Conservation (phyloP, 2,888 invertebrate species). For the Orchestes rusci region DNA sequence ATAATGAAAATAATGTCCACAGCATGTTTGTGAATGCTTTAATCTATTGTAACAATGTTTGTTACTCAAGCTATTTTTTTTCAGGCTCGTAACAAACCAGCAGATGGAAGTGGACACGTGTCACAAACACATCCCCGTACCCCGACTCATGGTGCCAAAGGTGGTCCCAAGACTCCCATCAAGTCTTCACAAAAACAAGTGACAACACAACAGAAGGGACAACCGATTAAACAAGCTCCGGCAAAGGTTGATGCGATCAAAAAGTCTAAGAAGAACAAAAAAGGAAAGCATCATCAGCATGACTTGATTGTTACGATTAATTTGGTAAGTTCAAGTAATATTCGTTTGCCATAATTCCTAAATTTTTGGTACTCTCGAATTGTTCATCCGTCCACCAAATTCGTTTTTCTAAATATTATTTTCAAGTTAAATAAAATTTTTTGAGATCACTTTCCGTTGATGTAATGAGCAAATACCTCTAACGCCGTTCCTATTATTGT, state of each 20-base stretch:
- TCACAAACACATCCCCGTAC: slow-evolving; percentile 65
- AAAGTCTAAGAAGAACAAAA: slow-evolving; percentile 64
- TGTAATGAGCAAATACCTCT: no score
- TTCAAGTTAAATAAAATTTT: background rate
- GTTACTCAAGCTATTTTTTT: no score
- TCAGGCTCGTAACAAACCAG: slow-evolving; percentile 77
- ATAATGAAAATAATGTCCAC: no score
- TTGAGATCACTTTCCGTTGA: background rate
- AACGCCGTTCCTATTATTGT: no score
- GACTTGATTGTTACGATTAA: slow-evolving; percentile 77
- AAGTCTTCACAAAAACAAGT: slow-evolving; percentile 62
- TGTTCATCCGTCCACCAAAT: no score
- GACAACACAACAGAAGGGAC: slow-evolving; percentile 68
- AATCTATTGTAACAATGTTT: no score
- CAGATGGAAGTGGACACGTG: slow-evolving; percentile 64
- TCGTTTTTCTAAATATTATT: background rate
- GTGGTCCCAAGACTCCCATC: slow-evolving; percentile 50
- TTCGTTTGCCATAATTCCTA: slow-evolving; percentile 4
- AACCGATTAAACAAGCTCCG: slow-evolving; percentile 54
- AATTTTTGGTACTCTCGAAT: no score
- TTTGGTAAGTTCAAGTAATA: slow-evolving; percentile 64
- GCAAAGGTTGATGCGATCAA: slow-evolving; percentile 56
- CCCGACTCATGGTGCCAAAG: slow-evolving; percentile 50
- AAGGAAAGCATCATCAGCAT: slow-evolving; percentile 72
- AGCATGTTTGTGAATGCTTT: no score